Evolutionary conservation across 1,140 invertebrate species (phyloP), one percentile per base, ranked within the genome.

Genomic region (Penaeus indicus): DNA sequence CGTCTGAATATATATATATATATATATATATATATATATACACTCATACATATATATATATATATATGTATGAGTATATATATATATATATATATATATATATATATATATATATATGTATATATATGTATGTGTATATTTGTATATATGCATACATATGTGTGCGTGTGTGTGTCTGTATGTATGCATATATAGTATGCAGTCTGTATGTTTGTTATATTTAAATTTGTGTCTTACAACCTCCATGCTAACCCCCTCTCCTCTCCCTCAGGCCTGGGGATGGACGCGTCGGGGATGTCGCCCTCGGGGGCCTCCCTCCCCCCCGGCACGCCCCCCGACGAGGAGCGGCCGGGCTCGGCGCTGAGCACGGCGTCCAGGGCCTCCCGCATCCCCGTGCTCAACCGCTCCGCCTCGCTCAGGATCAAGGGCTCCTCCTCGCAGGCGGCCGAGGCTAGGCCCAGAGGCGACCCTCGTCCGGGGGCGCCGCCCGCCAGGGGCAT

Each of bases 321-420:
- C 22, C 85, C 85, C n/a, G 79, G 77, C 77, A 81, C 85, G 4
- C 85, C 64, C 1, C 27, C 67, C 27, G 84, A 86, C n/a, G 85
- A 86, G 27, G 85, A 86, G 64, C 85, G 85, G 7, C 85, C 85
- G 3, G 78, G 85, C 18, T 86, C 85, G 21, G 79, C 85, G 32
- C 63, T 86, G 13, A 86, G 85, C 78, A 86, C 77, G 10, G 85
- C 85, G 27, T 86, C 85, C 13, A 60, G 85, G 62, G 62, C 77
- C 63, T 86, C 85, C 0, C 62, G 77, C 63, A 86, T 86, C 38
- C 85, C 85, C 22, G 42, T 62, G n/a, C 42, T 86, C 61, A 80
- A 62, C 27, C 85, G 85, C 21, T 86, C 85, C 5, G 77, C 77
- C 77, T 86, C 85, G 61, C 62, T 86, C 21, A 62, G 85, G n/a